Evolutionary conservation across 2,797 vertebrate genomes (phyloP).

Genomic region (Neostethus bicornis): DNA sequence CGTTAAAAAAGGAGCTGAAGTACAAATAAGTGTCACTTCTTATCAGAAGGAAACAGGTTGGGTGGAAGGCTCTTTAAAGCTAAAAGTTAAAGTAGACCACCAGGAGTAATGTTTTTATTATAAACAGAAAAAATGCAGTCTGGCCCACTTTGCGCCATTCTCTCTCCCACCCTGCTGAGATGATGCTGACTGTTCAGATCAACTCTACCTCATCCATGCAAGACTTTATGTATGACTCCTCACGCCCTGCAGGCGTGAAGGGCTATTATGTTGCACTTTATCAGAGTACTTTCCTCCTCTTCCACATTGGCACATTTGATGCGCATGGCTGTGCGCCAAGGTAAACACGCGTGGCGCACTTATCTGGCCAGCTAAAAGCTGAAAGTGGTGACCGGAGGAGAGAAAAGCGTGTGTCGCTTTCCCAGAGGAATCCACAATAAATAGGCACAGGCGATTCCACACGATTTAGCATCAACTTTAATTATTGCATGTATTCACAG

Average conservation of each 20-base stretch:
- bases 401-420: constrained; percentile 26
- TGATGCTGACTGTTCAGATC: constrained; percentile 61
- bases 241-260: constrained; percentile 8
- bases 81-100: constrained; percentile 27
- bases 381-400: constrained; percentile 43
- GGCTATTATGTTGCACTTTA: constrained; percentile 62
- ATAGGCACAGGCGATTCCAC: constrained; percentile 60
- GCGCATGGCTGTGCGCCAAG: constrained; percentile 67
- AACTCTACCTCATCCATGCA: constrained; percentile 29
- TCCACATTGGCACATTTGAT: constrained; percentile 60
- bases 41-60: constrained; percentile 75
- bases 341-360: constrained; percentile 66
- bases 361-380: constrained; percentile 67
- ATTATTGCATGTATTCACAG: constrained; percentile 66
- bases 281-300: constrained; percentile 55
- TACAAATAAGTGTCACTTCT: constrained; percentile 51
- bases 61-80: constrained; percentile 35
- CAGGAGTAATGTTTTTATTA: constrained; percentile 46
- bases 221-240: constrained; percentile 12
- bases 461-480: constrained; percentile 68
- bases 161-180: constrained; percentile 44
- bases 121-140: constrained; percentile 26
- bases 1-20: constrained; percentile 11
- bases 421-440: constrained; percentile 56
- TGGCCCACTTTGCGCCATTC: constrained; percentile 1